These are phyloP conservation scores for Lordiphosa fenestrarum DNA, from an alignment of 2,888 invertebrate genomes.

Conservation along the genomic window DNA sequence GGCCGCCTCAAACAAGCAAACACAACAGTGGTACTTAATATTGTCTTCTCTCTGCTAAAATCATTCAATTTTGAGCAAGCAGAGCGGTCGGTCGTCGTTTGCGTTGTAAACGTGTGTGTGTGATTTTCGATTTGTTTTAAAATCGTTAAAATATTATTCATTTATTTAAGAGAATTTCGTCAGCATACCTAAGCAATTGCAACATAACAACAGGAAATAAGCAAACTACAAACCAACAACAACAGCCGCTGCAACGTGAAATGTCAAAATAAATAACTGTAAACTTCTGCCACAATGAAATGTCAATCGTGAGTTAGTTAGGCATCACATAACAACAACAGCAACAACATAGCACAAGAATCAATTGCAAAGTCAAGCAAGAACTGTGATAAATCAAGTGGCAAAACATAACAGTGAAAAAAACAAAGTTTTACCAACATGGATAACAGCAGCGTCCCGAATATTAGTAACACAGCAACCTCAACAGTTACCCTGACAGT, in stretches of 20 bases:
- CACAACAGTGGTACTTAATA: slow-evolving; percentile 9
- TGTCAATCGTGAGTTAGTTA: slow-evolving; percentile 57
- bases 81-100: slow-evolving; percentile 39
- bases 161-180: slow-evolving; percentile 56
- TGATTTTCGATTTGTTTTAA: slow-evolving; percentile 70
- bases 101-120: slow-evolving; percentile 33
- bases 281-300: slow-evolving; percentile 36
- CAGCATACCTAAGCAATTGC: slow-evolving; percentile 26
- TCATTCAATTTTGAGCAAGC: slow-evolving; percentile 6
- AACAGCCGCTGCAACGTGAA: slow-evolving; percentile 29
- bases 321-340: slow-evolving; percentile 16
- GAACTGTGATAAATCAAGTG: slow-evolving; percentile 70
- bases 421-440: slow-evolving; percentile 55
- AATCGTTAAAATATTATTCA: slow-evolving; percentile 61
- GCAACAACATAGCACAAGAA: slow-evolving; percentile 28
- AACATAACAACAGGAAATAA: slow-evolving; percentile 14
- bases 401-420: slow-evolving; percentile 19
- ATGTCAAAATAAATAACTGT: slow-evolving; percentile 46
- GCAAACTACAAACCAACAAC: slow-evolving; percentile 13
- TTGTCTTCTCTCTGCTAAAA: too few relatives aligned
- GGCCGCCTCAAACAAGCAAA: slow-evolving; percentile 1
- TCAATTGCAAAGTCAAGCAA: slow-evolving; percentile 27
- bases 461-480: slow-evolving; percentile 45
- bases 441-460: slow-evolving; percentile 58
- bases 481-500: slow-evolving; percentile 16